Conservation (phyloP, 2,888 invertebrate species). For the Parnassius orleans region DNA sequence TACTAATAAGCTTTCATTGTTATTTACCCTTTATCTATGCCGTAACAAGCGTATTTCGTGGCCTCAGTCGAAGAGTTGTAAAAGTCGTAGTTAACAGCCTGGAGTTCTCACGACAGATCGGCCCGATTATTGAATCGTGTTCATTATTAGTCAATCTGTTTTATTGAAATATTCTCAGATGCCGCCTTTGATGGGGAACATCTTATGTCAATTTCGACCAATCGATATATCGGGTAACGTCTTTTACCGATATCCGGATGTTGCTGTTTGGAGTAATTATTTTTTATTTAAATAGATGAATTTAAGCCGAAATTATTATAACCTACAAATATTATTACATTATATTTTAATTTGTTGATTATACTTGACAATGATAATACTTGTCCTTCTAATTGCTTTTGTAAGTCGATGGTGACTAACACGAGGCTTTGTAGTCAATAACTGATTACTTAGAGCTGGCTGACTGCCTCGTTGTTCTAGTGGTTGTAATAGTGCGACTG, state of each 20-base stretch:
- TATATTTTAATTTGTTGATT: too few relatives aligned
- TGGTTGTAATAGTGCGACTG: too few relatives aligned
- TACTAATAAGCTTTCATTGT: not conserved
- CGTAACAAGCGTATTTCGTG: constrained; percentile 38
- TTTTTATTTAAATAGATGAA: not conserved
- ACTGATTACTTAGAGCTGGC: too few relatives aligned
- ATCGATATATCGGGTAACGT: constrained; percentile 46
- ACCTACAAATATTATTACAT: not conserved
- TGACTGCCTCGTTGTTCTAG: too few relatives aligned
- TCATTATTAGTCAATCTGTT: constrained; percentile 77
- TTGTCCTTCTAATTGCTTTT: too few relatives aligned
- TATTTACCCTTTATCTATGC: not conserved
- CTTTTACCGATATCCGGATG: constrained; percentile 44
- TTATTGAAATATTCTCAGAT: constrained; percentile 62
- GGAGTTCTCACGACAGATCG: constrained; percentile 77
- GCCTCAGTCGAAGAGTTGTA: constrained; percentile 60
- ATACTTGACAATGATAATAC: too few relatives aligned
- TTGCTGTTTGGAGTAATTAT: constrained; percentile 56
- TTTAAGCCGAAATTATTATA: not conserved
- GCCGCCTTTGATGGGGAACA: constrained; percentile 67
- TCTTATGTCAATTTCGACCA: constrained; percentile 63
- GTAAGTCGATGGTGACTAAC: too few relatives aligned
- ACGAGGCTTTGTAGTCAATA: too few relatives aligned
- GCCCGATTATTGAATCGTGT: constrained; percentile 59
- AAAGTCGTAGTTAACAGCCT: constrained; percentile 67